Conservation (phyloP, 2,888 invertebrate genomes). For the Lepidochitona cinerea region DNA sequence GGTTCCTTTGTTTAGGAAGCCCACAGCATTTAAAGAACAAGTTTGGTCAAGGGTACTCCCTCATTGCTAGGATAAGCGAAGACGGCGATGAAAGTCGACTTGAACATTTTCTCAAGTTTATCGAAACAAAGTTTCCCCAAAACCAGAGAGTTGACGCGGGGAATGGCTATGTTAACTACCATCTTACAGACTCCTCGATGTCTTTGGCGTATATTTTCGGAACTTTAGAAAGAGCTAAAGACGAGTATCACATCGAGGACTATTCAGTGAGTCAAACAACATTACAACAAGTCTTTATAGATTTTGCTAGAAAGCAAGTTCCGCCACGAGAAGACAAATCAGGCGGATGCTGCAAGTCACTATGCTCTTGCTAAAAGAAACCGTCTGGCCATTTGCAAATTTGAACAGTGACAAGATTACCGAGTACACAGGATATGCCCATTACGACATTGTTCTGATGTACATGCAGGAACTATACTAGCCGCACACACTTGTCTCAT, state of each 20-base stretch:
- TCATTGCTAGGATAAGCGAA: conserved; percentile 72
- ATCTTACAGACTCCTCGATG: conserved; percentile 44
- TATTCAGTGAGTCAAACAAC: conserved; percentile 67
- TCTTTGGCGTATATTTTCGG: conserved; percentile 54
- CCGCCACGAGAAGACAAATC: conserved; percentile 7
- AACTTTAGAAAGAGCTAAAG: conserved; percentile 47
- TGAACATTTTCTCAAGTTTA: conserved; percentile 44
- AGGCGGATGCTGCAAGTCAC: not conserved
- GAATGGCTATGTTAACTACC: conserved; percentile 70
- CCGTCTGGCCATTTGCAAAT: too few species aligned
- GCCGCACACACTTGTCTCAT: too few species aligned
- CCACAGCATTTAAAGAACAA: conserved; percentile 77
- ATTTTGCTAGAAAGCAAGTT: conserved; percentile 62
- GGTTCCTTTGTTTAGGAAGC: conserved; percentile 78
- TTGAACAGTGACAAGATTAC: too few species aligned
- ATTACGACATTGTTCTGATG: too few species aligned
- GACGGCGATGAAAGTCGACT: conserved; percentile 36
- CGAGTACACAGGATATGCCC: too few species aligned
- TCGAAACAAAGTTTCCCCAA: conserved; percentile 74
- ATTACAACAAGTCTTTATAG: conserved; percentile 67
- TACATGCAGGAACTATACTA: too few species aligned
- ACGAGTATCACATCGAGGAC: conserved; percentile 47
- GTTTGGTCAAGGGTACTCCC: conserved; percentile 80
- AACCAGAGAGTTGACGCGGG: conserved; percentile 80
- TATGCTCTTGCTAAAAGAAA: not conserved